A percentile compares a stretch with the other conserved stretches of the same genome.
Conservation (phyloP, 2,888 invertebrate genomes). For the Polydesmus complanatus region DNA sequence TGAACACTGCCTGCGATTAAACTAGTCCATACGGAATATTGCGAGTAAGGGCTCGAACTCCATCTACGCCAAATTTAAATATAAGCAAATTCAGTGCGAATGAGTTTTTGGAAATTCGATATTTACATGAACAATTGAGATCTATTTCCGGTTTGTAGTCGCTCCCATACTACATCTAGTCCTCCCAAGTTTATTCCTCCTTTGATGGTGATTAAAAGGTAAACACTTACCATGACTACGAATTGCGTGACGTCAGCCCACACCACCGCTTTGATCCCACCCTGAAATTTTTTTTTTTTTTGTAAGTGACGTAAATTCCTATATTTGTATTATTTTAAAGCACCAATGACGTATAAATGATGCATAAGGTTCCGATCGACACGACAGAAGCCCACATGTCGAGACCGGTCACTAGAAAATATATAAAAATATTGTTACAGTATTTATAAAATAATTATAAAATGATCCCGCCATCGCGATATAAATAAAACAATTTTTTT, state of each 20-base stretch:
- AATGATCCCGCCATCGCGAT: no score
- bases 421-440: background rate
- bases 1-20: background rate
- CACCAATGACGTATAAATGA: conserved; percentile 8
- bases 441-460: background rate
- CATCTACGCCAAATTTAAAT: background rate
- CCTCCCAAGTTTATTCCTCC: background rate
- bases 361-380: background rate
- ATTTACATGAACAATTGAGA: background rate
- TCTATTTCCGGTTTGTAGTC: background rate
- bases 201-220: background rate
- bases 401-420: conserved; percentile 1
- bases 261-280: conserved; percentile 11
- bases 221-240: background rate
- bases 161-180: background rate
- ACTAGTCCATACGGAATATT: background rate
- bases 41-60: background rate
- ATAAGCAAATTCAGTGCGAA: background rate
- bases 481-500: no score
- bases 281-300: background rate
- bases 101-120: background rate
- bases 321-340: background rate
- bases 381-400: conserved; percentile 4
- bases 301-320: background rate
- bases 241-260: conserved; percentile 8